These are phyloP conservation scores for Antigone vipio DNA, from an alignment of 2,113 vertebrate genomes.

Conservation along the genomic window DNA sequence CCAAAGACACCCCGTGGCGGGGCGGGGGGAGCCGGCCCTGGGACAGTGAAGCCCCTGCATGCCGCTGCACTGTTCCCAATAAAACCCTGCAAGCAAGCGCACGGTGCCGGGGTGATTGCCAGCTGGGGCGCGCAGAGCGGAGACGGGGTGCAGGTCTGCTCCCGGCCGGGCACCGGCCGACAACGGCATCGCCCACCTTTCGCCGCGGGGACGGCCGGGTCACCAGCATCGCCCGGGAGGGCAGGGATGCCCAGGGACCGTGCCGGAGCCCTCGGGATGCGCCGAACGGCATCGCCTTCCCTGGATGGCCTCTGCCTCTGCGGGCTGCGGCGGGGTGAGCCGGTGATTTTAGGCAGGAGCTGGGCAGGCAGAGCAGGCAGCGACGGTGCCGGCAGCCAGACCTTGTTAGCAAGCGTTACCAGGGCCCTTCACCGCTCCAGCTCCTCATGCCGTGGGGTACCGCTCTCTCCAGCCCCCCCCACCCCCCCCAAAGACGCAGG, in stretches of 20 bases:
- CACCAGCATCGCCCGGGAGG: background rate
- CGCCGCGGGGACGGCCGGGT: rapidly evolving
- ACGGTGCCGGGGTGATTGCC: background rate
- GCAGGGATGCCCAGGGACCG: background rate
- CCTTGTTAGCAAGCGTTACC: background rate
- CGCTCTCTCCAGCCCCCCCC: background rate
- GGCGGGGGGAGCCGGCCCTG: background rate
- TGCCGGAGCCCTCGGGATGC: background rate
- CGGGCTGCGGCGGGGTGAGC: background rate
- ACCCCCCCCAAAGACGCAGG: background rate
- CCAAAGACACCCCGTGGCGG: slow-evolving; percentile 6
- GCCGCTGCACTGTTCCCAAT: background rate
- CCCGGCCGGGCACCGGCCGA: rapidly evolving
- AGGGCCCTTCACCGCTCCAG: background rate
- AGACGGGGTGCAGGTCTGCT: background rate
- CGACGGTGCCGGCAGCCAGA: background rate
- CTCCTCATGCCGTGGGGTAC: background rate
- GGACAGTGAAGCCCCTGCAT: slow-evolving; percentile 48
- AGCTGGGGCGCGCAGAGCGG: background rate
- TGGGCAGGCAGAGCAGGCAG: background rate
- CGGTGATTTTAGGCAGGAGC: background rate
- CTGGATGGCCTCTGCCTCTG: rapidly evolving
- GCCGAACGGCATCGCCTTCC: background rate
- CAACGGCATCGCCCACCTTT: background rate
- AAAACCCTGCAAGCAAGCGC: background rate